These are phyloP conservation scores for Pachycephus smyrnensis DNA, from an alignment of 2,888 invertebrate genomes.

Conservation along the genomic window DNA sequence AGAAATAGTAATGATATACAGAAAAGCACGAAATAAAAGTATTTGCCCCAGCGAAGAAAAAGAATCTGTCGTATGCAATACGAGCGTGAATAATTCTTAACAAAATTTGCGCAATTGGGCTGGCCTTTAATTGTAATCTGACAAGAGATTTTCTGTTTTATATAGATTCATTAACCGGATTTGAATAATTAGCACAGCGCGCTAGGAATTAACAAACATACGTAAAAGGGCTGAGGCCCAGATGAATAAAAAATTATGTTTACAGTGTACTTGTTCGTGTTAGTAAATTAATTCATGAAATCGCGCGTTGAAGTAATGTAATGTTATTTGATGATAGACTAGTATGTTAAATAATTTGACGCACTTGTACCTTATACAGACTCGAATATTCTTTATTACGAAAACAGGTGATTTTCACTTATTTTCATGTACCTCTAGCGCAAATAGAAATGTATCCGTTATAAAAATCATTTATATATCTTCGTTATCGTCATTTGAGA, in stretches of 20 bases:
- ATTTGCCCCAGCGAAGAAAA: neutral
- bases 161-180: neutral
- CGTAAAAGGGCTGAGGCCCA: neutral
- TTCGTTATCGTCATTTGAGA: neutral
- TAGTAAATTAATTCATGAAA: neutral
- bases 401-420: neutral
- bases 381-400: constrained; percentile 36
- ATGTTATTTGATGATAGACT: neutral
- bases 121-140: no score
- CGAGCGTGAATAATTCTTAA: no score
- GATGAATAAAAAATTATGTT: neutral
- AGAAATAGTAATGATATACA: neutral
- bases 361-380: constrained; percentile 64
- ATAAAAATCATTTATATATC: neutral
- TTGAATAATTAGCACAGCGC: neutral
- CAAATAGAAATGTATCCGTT: neutral
- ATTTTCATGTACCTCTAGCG: neutral
- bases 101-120: no score
- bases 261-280: neutral
- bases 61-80: neutral
- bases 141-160: neutral
- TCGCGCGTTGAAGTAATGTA: neutral
- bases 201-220: neutral
- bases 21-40: neutral
- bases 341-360: constrained; percentile 31